A percentile compares a stretch with the other conserved stretches of the same genome.
phyloP scores from a whole-genome alignment of 2,888 invertebrate species.

The Branchipolynoe longqiensis region DNA sequence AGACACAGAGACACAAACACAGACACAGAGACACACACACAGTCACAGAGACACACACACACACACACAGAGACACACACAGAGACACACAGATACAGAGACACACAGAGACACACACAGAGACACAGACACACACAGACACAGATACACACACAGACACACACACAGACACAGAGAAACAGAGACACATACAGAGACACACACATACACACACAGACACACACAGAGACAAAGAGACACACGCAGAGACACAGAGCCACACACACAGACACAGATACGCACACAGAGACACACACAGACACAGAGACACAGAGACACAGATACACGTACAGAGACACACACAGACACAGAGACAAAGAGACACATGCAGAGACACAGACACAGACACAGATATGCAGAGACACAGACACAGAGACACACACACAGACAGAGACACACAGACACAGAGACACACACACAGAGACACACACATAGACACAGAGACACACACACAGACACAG shows the following conservation, averaged over 20 bases:
- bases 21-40: background rate
- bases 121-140: background rate
- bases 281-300: background rate
- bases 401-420: background rate
- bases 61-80: background rate
- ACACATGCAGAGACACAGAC: too few species aligned
- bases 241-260: too few species aligned
- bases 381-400: too few species aligned
- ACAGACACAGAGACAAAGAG: too few species aligned
- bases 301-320: background rate
- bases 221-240: too few species aligned
- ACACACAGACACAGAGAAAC: too few species aligned
- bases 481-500: background rate
- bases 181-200: slow-evolving; percentile 32
- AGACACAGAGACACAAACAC: too few species aligned
- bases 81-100: background rate
- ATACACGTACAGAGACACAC: too few species aligned
- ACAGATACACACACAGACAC: too few species aligned
- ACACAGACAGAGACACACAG: background rate
- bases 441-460: background rate
- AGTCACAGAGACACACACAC: background rate
- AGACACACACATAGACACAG: too few species aligned
- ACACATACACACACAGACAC: slow-evolving; percentile 16
- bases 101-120: slow-evolving; percentile 26
- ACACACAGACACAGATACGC: too few species aligned